These are phyloP conservation scores for Drosophila bipectinata DNA, from an alignment of 1,140 invertebrate species.

Conservation along the genomic window DNA sequence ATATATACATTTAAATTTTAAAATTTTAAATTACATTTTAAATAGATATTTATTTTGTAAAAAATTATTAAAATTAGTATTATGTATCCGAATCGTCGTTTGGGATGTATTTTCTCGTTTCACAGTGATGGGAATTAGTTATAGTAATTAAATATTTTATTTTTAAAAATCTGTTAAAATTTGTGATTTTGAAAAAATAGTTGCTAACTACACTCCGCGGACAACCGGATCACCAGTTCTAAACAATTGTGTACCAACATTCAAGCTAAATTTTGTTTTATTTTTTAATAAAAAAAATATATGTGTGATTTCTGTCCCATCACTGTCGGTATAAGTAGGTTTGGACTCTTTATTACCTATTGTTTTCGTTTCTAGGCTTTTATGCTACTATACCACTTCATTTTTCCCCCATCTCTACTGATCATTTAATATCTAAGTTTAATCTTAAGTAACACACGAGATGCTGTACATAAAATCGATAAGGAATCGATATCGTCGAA, in stretches of 20 bases:
- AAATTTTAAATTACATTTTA: neutral
- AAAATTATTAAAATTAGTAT: conserved; percentile 15
- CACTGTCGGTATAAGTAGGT: neutral
- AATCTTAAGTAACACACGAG: conserved; percentile 62
- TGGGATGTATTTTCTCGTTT: conserved; percentile 1
- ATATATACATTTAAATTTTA: conserved; percentile 2
- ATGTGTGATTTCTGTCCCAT: neutral
- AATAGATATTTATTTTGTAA: neutral
- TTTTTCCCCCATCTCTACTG: conserved; percentile 53
- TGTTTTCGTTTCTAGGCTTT: conserved; percentile 37
- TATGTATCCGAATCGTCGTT: neutral
- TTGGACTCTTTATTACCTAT: conserved; percentile 10
- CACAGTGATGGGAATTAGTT: neutral
- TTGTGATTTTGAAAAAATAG: no score
- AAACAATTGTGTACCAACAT: conserved; percentile 1
- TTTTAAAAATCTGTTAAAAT: no score
- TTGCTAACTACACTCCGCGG: no score
- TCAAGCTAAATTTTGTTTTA: neutral
- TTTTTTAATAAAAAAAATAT: no score
- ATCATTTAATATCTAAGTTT: conserved; percentile 65
- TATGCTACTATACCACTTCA: conserved; percentile 19
- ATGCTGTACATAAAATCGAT: conserved; percentile 26
- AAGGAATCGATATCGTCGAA: conserved; percentile 35
- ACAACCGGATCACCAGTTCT: neutral
- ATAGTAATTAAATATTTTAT: neutral